Base-by-base conservation (phyloP, 2,113 vertebrate genomes). In the Phainopepla nitens region DNA sequence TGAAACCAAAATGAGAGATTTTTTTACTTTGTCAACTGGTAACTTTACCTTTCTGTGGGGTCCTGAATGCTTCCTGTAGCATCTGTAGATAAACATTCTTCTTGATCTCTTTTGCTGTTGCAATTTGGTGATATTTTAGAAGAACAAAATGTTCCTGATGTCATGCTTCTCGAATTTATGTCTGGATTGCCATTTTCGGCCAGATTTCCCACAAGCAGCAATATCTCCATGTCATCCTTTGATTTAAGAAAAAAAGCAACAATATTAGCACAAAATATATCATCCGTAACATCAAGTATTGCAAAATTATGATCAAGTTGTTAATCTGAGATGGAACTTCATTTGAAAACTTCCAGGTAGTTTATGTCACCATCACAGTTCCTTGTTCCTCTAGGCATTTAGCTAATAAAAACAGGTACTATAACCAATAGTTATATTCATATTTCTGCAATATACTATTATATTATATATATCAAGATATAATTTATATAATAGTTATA, bases 21-120 rank as follows among this genome's bases (percentile, higher is more conserved):
- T 50, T 44, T 47, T 79, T 16, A 47, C 45, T 53, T 58, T 58
- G 41, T 29, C 64, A 65, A 47, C 7, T 82, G 6, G 10, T 25
- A 95, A 64, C 16, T 33, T 95, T 96, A 98, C 98, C 98, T 98
- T 93, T 78, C 58, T 70, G 5, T n/a, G 35, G 58, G 68, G 89
- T 75, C 70, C 53, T 80, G 47, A 81, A 28, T 14, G 15, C 56
- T 89, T 57, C 79, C 78, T 82, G 90, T 6, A 89, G 61, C 45
- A 49, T 79, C 23, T 45, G 60, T 82, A 89, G 66, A 54, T 3
- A 56, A 1, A 75, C 8, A 21, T 12, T 56, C 70, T 53, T 84
- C 57, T n/a, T 68, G 15, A 19, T 78, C 58, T 80, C 36, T 61
- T 17, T 77, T 81, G 65, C 19, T 45, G 66, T 24, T 31, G 60